Evolutionary conservation across 2,797 vertebrate species (phyloP), one percentile per base, ranked within the genome.

Genomic region (Rhabdomys pumilio): DNA sequence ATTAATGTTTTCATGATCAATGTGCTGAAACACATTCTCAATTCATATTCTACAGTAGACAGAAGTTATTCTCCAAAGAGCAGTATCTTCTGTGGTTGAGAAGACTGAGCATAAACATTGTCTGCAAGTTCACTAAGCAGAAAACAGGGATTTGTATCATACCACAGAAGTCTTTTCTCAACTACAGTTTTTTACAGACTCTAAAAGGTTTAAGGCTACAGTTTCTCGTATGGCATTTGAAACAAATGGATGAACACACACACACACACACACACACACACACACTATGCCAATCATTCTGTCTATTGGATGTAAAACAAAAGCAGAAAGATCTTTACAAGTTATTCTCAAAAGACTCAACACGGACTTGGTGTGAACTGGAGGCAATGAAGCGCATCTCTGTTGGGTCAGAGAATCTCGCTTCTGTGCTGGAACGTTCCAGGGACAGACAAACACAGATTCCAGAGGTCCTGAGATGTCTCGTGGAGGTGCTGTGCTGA

Each of bases 251-350:
- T 93, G 22, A 91, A 2, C 13, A 11, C 12, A 29, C 3, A 10
- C 41, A 94, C 94, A 82, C 84, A 2, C 13, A 20, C 14, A 38
- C 7, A 15, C 41, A 95, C 95, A 82, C 84, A 4, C 15, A 20
- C 17, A 34, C 7, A 15, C 41, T 92, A 38, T 5, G 12, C n/a
- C 44, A 89, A 34, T 19, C 20, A 57, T 7, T 50, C 13, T 44
- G 53, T 69, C 19, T 90, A 19, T 89, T 92, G 72, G 38, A n/a
- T 92, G 88, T 85, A 44, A 93, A 90, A 67, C 4, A 24, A 13
- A 92, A 14, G 55, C 77, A 57, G 63, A 95, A 59, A 81, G 3
- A 1, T 53, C n/a, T n/a, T 9, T 24, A 38, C 3, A 38, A 53
- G 0, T 67, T 75, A 31, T 76, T 77, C 90, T 89, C 50, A 55